Evolutionary conservation across 53 echinoderm and acorn worm species (phyloP).

Genomic region (Mesocentrotus franciscanus): DNA sequence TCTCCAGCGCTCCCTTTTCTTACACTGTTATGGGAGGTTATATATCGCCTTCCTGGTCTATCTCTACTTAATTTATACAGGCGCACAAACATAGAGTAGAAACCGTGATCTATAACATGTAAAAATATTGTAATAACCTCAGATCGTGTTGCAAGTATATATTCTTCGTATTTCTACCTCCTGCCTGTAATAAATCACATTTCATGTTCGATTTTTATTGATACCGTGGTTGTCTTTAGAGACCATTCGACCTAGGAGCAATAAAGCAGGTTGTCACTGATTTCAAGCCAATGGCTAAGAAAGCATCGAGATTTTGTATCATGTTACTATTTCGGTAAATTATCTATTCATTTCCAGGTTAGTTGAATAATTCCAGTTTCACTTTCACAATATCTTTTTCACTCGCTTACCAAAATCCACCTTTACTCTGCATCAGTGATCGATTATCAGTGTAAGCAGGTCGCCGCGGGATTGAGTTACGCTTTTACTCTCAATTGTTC

Average conservation of each 20-base stretch:
- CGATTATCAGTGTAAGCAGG: slow-evolving; percentile 5
- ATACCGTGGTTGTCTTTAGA: neutral
- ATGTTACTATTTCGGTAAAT: neutral
- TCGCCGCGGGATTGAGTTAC: neutral
- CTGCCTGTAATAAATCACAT: slow-evolving; percentile 27
- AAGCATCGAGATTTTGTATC: slow-evolving; percentile 15
- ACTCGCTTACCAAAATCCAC: neutral
- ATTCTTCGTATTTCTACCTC: neutral
- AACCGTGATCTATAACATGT: neutral
- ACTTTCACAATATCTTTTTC: slow-evolving; percentile 12
- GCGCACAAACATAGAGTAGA: neutral
- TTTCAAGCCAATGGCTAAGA: neutral
- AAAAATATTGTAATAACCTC: slow-evolving; percentile 33
- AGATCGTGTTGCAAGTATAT: slow-evolving; percentile 1
- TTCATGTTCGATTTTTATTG: slow-evolving; percentile 21
- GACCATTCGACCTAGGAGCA: neutral
- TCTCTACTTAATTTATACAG: neutral
- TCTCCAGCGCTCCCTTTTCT: no score
- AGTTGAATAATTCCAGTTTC: slow-evolving; percentile 30
- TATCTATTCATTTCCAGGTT: slow-evolving; percentile 26
- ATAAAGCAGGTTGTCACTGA: neutral
- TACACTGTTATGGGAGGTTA: no score
- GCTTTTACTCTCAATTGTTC: neutral
- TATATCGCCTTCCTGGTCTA: neutral
- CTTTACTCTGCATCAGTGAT: neutral